Base-by-base conservation (phyloP, 2,797 vertebrate species). In the Gymnothorax reevesii region DNA sequence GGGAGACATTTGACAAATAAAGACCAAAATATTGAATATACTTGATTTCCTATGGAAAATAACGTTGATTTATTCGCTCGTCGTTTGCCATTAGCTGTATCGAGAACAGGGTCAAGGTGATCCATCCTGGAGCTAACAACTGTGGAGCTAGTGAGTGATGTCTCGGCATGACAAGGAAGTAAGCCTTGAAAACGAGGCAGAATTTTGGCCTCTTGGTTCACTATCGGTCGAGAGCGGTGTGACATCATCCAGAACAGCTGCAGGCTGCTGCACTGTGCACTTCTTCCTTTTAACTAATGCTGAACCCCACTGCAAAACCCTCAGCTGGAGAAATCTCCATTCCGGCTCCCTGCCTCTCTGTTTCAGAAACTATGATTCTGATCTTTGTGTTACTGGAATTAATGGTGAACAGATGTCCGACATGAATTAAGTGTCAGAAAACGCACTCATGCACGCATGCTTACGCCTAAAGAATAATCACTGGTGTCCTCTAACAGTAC, bases 211-310 rank as follows among this genome's bases (percentile, higher is more conserved):
- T 1, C 33, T 42, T 42, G 33, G 33, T 42, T 96, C 95, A 95
- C 94, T 94, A 91, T 33, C 86, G 69, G 87, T 91, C 87, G 91
- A 91, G 93, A 87, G 85, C 90, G 90, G 93, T 93, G 92, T 94
- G 89, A 92, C 91, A 88, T 93, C 94, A 96, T 94, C 91, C 90
- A 91, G 86, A 93, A 84, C 92, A 93, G 89, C 93, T 95, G 91
- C 62, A 91, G 85, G 17, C 73, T 13, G 27, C 73, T 17, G 7
- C 73, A 77, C 42, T 49, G 73, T 7, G 33, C 1, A 13, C 13
- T 85, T 54, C 25, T 59, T 75, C 84, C 27, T 77, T 52, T 59
- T 33, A 33, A 15, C n/a, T 15, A 83, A 33, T 27, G n/a, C 57
- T 57, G n/a, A n/a, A 12, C 54, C 82, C 54, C 82, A 57, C 12